Base-by-base conservation (phyloP, 2,113 vertebrate genomes). In the Shinisaurus crocodilurus region DNA sequence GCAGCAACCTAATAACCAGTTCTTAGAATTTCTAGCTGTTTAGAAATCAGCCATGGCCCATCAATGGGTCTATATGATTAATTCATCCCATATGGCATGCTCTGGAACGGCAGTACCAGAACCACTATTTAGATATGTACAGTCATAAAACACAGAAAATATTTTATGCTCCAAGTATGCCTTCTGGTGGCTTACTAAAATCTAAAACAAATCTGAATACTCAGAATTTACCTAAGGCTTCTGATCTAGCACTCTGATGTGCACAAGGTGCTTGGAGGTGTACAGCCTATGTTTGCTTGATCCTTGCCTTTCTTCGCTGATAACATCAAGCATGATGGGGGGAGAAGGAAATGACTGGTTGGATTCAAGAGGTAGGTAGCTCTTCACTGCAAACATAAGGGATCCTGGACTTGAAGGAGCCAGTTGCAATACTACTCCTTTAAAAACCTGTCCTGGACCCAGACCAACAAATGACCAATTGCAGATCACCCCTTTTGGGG, bases 101-200 rank as follows among this genome's bases (percentile, higher is more conserved):
- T 10, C 18, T 1, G 57, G 93, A 88, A 92, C 10, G 63, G 34
- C 34, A 90, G 34, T 0, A 92, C 4, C 7, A 70, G 43, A 90
- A 89, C 43, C 6, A 89, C 63, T 37, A 70, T 0, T 88, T 85
- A 50, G 75, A 83, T 20, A 3, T 25, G 34, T 0, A 25, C 0
- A n/a, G 88, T 86, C 60, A 83, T 8, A 89, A 89, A 72, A 5
- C 0, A 18, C 0, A 0, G 23, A 54, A 6, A 57, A 16, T 60
- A 48, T 48, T 5, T 80, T 63, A 81, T 1, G 54, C 50, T 86
- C 86, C 82, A 25, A 0, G 54, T 91, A 65, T 94, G 95, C 94
- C 95, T 95, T 63, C 96, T 97, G 95, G 75, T 96, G 95, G 96
- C 85, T 93, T 95, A 67, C 0, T 1, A 65, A 82, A 76, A 75